These are phyloP conservation scores for Parauchenoglanis punctatus DNA, from an alignment of 2,797 vertebrate species.

Conservation along the genomic window DNA sequence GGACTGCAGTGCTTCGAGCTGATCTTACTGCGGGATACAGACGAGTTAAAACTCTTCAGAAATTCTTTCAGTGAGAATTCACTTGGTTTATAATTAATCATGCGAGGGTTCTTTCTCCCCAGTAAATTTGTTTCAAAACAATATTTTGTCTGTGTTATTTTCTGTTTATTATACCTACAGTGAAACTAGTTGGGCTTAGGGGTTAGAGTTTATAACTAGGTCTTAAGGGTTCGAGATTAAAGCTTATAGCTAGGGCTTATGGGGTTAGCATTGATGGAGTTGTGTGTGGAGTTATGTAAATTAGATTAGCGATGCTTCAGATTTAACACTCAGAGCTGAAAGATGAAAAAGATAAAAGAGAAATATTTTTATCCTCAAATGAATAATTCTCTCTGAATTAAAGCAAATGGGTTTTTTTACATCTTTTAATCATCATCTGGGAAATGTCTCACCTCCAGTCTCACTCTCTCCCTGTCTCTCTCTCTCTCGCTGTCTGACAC, in stretches of 20 bases:
- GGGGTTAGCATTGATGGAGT: neutral
- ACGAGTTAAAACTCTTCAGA: no score
- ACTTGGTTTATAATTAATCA: no score
- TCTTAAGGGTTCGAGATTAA: neutral
- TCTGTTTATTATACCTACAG: no score
- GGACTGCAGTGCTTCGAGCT: no score
- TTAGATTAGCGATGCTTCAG: neutral
- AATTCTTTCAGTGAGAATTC: no score
- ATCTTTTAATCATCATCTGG: neutral
- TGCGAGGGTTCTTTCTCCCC: no score
- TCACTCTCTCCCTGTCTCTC: neutral
- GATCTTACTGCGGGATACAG: no score
- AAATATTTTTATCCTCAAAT: slow-evolving; percentile 71
- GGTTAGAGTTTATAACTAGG: neutral
- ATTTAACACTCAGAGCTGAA: neutral
- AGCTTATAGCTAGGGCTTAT: neutral
- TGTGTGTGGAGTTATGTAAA: slow-evolving; percentile 1
- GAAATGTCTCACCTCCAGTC: neutral
- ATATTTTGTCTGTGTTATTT: no score
- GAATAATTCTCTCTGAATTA: slow-evolving; percentile 80
- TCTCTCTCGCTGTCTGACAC: neutral
- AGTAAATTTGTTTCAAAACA: no score
- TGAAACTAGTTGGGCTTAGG: neutral
- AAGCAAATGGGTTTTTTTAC: slow-evolving; percentile 55
- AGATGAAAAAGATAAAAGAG: slow-evolving; percentile 9